Evolutionary conservation across 2,113 vertebrate species (phyloP).

Genomic region (Turnix velox): DNA sequence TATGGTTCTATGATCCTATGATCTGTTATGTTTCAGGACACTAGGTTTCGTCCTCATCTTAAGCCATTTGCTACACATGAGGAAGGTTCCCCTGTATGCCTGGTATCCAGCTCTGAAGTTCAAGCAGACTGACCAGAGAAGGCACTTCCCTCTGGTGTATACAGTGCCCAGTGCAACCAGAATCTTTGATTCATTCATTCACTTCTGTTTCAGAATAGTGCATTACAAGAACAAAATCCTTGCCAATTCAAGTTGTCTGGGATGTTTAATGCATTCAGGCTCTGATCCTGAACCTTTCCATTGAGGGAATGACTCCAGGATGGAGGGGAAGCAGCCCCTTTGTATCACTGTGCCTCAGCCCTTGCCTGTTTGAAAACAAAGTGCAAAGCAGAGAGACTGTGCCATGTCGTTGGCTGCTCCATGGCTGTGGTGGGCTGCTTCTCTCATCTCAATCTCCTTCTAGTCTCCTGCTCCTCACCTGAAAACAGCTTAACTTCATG

Average conservation of each 20-base stretch:
- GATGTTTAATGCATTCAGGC: neutral
- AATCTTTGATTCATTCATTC: neutral
- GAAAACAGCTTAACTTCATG: neutral
- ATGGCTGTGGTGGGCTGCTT: neutral
- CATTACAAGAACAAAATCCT: neutral
- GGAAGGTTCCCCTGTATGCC: accelerated
- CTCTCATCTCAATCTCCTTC: neutral
- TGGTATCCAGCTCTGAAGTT: neutral
- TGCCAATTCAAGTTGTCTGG: neutral
- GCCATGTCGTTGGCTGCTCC: neutral
- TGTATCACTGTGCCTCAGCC: neutral
- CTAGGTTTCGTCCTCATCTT: neutral
- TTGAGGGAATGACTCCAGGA: neutral
- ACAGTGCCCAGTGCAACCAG: neutral
- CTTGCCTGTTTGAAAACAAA: neutral
- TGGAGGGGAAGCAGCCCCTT: neutral
- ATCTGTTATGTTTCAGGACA: neutral
- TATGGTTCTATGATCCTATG: no score
- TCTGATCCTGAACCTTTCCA: neutral
- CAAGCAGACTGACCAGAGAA: neutral
- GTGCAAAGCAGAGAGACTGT: neutral
- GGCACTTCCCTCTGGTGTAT: neutral
- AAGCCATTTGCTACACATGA: neutral
- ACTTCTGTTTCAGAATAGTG: neutral
- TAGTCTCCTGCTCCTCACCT: neutral